A percentile compares a stretch with the other conserved stretches of the same genome.
Evolutionary conservation across 2,113 vertebrate genomes (phyloP).

Genomic region (Turdus rufiventris): DNA sequence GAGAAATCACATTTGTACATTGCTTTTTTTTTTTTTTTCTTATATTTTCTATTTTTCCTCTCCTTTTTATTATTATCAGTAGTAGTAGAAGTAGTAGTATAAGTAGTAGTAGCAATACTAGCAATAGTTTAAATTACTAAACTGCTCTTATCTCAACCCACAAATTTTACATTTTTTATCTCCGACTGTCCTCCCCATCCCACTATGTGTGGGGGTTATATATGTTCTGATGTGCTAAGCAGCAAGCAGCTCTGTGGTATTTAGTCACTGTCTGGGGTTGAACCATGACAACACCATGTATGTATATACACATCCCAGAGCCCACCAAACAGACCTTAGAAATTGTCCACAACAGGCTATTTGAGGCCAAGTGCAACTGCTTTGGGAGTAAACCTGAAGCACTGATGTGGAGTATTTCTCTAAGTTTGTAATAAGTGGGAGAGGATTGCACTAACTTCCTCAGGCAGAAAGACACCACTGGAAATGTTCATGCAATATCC

Average conservation of each 20-base stretch:
- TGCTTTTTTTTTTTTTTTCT: fast-evolving
- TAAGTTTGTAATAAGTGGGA: background rate
- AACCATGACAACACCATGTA: background rate
- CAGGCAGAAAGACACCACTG: background rate
- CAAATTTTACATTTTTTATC: fast-evolving
- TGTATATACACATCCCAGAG: background rate
- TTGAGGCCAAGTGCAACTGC: background rate
- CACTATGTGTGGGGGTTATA: fast-evolving
- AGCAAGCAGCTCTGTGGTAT: background rate
- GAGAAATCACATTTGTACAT: background rate
- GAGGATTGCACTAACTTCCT: background rate
- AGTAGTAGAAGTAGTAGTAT: too few relatives aligned
- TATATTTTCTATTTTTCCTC: background rate
- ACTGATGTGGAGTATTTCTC: background rate
- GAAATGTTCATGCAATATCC: background rate
- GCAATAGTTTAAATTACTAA: background rate
- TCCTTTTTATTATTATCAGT: background rate
- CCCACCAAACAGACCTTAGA: background rate
- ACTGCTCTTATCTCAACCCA: background rate
- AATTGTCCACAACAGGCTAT: background rate
- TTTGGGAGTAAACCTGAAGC: background rate
- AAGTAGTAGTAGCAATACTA: background rate
- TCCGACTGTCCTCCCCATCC: background rate
- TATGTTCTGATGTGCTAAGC: too few relatives aligned
- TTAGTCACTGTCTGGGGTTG: background rate